Base-by-base conservation (phyloP, 2,888 invertebrate genomes). In the Eristalis arbustorum region DNA sequence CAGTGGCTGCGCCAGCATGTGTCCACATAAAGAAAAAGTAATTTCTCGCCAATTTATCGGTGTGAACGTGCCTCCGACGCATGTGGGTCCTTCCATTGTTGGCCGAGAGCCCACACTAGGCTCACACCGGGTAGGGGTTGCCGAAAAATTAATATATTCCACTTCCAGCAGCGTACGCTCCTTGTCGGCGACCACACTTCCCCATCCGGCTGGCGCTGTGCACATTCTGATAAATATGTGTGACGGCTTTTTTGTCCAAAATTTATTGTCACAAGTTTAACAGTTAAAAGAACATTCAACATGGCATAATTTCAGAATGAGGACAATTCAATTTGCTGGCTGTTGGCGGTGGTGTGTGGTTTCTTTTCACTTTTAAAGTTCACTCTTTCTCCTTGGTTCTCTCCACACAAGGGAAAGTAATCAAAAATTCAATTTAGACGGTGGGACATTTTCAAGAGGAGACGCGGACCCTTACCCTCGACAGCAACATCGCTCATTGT, bases 401-500 rank as follows among this genome's bases (percentile, higher is more conserved):
- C 18, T 31, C 28, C 40, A 28, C 56, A 57, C 22, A 76, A 64
- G 69, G 64, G 73, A 85, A 85, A 81, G 82, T 77, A 85, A 85
- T 85, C 85, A 85, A 78, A 81, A 85, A 85, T 85, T 85, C 85
- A 85, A 85, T 85, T 85, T 85, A 74, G 82, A 78, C 69, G 77
- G 73, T 66, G 82, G 85, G 85, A 81, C 77, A 82, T 61, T 85
- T 78, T 81, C 73, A 82, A 77, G 77, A 37, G 37, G 37, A 37
- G 37, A 2, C 13, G 13, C 77, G 81, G 85, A 82, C 82, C 82
- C 77, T 81, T 78, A 78, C 74, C 84, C 84, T 85, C 76, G 84
- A 77, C 81, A 73, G 73, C 73, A 69, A 85, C 84, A 85, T 85
- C 59, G 85, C 73, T 85, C 81, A 82, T 78, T 85, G 85, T 78